phyloP scores from a whole-genome alignment of 2,888 invertebrate species.

The Drosophila eohydei region DNA sequence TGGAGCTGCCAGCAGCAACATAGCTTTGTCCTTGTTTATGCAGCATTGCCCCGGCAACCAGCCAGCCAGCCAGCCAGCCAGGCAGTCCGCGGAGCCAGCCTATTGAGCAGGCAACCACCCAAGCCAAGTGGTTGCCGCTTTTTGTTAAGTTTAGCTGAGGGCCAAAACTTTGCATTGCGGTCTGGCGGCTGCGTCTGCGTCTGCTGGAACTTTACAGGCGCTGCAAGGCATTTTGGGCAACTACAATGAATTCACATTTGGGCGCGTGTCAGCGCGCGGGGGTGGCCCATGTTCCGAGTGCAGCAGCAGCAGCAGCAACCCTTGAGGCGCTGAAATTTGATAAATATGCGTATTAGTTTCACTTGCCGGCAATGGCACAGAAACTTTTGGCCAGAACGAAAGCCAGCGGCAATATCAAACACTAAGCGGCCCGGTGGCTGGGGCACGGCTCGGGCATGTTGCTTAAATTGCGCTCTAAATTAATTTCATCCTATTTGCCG shows the following conservation, averaged over 20 bases:
- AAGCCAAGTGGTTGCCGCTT: constrained; percentile 43
- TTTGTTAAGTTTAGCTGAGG: constrained; percentile 66
- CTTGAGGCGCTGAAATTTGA: constrained; percentile 73
- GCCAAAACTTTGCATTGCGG: constrained; percentile 74
- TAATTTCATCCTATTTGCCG: constrained; percentile 45
- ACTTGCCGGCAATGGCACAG: constrained; percentile 29
- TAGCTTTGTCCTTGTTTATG: constrained; percentile 34
- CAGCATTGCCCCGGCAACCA: constrained; percentile 43
- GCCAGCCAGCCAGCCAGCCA: neutral
- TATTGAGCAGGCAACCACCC: constrained; percentile 44
- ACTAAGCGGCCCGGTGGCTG: constrained; percentile 36
- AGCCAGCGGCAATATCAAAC: constrained; percentile 42
- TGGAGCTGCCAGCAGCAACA: constrained; percentile 29
- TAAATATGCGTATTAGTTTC: constrained; percentile 81
- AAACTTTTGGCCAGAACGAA: constrained; percentile 11
- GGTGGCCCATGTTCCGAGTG: constrained; percentile 11
- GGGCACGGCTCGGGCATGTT: constrained; percentile 32
- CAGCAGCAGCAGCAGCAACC: constrained; percentile 46
- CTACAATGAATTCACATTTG: constrained; percentile 66
- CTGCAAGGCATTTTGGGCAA: constrained; percentile 68
- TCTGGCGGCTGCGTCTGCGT: constrained; percentile 30
- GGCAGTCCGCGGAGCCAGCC: constrained; percentile 20
- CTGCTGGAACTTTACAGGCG: constrained; percentile 17
- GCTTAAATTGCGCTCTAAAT: constrained; percentile 70
- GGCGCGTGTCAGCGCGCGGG: constrained; percentile 26